Evolutionary conservation across 30 jellyfish, hydroid and myxozoan species (phyloP).

Genomic region (Haliclystus octoradiatus): DNA sequence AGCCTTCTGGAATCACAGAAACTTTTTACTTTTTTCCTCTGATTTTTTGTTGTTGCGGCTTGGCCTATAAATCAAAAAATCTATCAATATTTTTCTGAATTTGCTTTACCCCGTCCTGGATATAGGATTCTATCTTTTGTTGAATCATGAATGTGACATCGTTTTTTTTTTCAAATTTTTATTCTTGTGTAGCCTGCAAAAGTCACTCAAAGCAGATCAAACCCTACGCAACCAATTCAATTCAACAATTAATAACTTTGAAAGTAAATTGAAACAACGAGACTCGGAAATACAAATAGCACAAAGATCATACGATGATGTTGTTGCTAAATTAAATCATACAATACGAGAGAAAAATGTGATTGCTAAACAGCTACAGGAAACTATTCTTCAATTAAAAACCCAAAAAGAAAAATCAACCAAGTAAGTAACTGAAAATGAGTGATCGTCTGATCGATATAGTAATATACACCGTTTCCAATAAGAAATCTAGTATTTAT

Average conservation of each 20-base stretch:
- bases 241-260: slow-evolving; percentile 79
- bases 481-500: too few relatives aligned
- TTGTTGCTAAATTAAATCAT: slow-evolving; percentile 44
- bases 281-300: slow-evolving; percentile 63
- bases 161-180: neutral
- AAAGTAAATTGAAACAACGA: slow-evolving; percentile 39
- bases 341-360: slow-evolving; percentile 60
- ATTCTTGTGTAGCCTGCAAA: slow-evolving; percentile 42
- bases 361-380: slow-evolving; percentile 67
- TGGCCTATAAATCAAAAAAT: too few relatives aligned
- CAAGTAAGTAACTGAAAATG: slow-evolving; percentile 30
- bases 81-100: too few relatives aligned
- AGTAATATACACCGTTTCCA: too few relatives aligned
- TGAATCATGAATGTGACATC: too few relatives aligned
- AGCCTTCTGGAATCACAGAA: too few relatives aligned
- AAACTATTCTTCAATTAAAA: slow-evolving; percentile 26
- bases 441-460: too few relatives aligned
- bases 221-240: slow-evolving; percentile 76
- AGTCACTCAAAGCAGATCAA: slow-evolving; percentile 75
- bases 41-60: too few relatives aligned
- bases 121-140: too few relatives aligned
- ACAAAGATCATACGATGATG: slow-evolving; percentile 62
- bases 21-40: too few relatives aligned
- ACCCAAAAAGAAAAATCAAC: slow-evolving; percentile 57
- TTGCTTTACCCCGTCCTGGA: too few relatives aligned